phyloP scores from a whole-genome alignment of 2,888 invertebrate genomes.

The Nymphalis polychloros region DNA sequence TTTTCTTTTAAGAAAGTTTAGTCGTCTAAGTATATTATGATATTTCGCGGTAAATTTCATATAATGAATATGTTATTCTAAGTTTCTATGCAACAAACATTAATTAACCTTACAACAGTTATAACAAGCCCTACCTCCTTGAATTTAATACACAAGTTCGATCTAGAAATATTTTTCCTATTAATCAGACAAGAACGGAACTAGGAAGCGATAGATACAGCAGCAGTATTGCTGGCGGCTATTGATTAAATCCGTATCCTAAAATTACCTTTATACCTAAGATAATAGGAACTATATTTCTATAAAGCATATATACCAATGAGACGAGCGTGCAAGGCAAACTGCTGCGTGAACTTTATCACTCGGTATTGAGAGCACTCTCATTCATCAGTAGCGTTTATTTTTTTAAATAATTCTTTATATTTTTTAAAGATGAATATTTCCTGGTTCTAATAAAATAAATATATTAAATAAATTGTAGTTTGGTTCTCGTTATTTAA shows the following conservation, averaged over 20 bases:
- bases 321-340: conserved; percentile 30
- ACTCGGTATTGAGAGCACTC: conserved; percentile 22
- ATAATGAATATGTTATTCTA: too few species aligned
- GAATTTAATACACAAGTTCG: conserved; percentile 8
- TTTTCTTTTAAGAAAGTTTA: too few species aligned
- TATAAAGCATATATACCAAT: conserved; percentile 3
- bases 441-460: too few species aligned
- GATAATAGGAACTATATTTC: neutral
- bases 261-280: conserved; percentile 13
- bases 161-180: conserved; percentile 22
- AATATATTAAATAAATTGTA: neutral
- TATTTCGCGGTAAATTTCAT: too few species aligned
- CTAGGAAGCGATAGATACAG: conserved; percentile 38
- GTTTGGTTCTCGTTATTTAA: too few species aligned
- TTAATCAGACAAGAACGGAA: conserved; percentile 35
- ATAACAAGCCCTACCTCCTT: conserved; percentile 5
- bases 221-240: conserved; percentile 4
- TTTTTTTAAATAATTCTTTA: conserved; percentile 4
- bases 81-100: too few species aligned
- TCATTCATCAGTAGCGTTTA: conserved; percentile 13
- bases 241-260: neutral
- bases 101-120: neutral
- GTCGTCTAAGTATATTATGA: too few species aligned
- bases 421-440: neutral
- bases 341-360: conserved; percentile 32